phyloP scores from a whole-genome alignment of 1,140 invertebrate genomes.

The Magallana angulata region DNA sequence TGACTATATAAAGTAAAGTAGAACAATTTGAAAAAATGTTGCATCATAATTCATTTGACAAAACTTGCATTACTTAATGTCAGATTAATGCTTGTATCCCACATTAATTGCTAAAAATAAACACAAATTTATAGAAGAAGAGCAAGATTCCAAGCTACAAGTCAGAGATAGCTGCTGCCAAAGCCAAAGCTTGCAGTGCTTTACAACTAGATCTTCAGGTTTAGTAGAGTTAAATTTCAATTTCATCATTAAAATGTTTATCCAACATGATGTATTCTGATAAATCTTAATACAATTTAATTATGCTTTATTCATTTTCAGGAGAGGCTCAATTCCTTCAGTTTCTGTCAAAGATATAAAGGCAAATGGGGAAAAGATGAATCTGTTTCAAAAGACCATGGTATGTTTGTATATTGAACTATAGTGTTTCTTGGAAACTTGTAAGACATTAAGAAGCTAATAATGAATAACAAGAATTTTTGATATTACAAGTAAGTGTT shows the following conservation, averaged over 20 bases:
- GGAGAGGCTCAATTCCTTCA: constrained; percentile 48
- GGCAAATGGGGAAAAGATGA: constrained; percentile 48
- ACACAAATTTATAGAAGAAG: constrained; percentile 19
- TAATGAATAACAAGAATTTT: no score
- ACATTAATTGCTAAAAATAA: no score
- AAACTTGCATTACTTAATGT: no score
- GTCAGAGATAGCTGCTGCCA: constrained; percentile 61
- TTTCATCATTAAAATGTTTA: neutral
- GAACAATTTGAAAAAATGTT: no score
- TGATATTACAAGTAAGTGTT: no score
- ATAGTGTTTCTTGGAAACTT: no score
- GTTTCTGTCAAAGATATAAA: constrained; percentile 44
- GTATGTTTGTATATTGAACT: neutral
- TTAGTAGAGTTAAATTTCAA: neutral
- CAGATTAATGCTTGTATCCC: no score
- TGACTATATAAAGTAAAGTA: no score
- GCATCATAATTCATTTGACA: no score
- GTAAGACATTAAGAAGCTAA: no score
- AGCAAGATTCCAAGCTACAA: constrained; percentile 45
- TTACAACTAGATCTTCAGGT: constrained; percentile 51
- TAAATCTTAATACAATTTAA: neutral
- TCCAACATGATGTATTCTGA: neutral
- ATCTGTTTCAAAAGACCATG: neutral
- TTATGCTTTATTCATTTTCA: neutral
- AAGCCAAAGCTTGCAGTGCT: constrained; percentile 62